phyloP scores from a whole-genome alignment of 1,140 invertebrate species.

The Cotesia vestalis region DNA sequence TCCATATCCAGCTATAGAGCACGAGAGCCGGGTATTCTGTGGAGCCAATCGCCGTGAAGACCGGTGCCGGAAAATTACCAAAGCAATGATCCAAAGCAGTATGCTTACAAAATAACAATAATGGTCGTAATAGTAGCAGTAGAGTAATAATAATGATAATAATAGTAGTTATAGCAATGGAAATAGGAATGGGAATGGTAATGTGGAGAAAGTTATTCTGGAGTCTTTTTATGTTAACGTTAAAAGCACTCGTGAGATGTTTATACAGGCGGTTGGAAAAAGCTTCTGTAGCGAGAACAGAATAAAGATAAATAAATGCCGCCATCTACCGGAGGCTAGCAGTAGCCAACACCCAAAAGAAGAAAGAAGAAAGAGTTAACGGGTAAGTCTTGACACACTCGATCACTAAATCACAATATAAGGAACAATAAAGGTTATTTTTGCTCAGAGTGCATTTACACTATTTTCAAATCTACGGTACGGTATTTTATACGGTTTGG shows the following conservation, averaged over 20 bases:
- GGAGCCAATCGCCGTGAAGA: conserved; percentile 41
- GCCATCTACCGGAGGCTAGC: no score
- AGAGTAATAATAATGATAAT: conserved; percentile 4
- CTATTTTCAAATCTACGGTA: not conserved
- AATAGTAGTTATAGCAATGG: conserved; percentile 15
- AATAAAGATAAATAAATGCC: no score
- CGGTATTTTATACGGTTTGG: no score
- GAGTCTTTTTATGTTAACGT: no score
- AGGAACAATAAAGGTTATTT: conserved; percentile 3
- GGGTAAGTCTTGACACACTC: not conserved
- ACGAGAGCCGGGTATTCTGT: conserved; percentile 7
- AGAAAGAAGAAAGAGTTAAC: no score
- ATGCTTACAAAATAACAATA: no score
- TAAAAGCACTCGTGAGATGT: no score
- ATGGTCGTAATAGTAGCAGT: conserved; percentile 16
- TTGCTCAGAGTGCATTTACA: not conserved
- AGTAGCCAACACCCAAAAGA: no score
- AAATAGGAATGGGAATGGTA: conserved; percentile 12
- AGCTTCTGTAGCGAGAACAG: no score
- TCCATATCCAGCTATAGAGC: not conserved
- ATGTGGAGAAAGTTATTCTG: no score
- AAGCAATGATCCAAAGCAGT: conserved; percentile 10
- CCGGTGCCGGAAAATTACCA: conserved; percentile 57
- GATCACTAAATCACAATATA: not conserved
- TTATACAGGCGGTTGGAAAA: no score